phyloP scores from a whole-genome alignment of 2,797 vertebrate species.

The Muraenolepis orangiensis region DNA sequence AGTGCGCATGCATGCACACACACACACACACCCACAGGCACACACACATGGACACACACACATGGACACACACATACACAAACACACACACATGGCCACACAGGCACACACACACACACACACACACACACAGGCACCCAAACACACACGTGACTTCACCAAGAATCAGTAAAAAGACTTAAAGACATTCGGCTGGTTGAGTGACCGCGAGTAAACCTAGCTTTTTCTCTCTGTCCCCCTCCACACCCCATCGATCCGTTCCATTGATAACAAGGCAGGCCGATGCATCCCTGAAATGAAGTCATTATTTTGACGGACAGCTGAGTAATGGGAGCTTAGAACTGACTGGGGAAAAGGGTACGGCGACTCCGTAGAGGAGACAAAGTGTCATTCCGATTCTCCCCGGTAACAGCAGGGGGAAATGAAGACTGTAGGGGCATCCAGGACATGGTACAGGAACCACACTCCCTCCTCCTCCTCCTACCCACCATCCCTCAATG shows the following conservation, averaged over 20 bases:
- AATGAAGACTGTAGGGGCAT: background rate
- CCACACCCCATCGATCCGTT: slow-evolving; percentile 15
- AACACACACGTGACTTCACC: background rate
- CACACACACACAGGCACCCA: background rate
- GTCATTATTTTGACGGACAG: slow-evolving; percentile 34
- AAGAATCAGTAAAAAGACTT: slow-evolving; percentile 4
- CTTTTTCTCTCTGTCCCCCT: slow-evolving; percentile 19
- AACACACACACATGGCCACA: background rate
- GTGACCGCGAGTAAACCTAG: slow-evolving; percentile 16
- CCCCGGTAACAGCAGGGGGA: background rate
- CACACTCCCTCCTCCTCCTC: too few relatives aligned
- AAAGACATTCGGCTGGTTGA: slow-evolving; percentile 8
- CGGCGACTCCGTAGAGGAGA: slow-evolving; percentile 14
- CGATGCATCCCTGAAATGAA: slow-evolving; percentile 32
- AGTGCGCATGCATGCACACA: background rate
- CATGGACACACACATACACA: slow-evolving; percentile 3
- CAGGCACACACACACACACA: slow-evolving; percentile 3
- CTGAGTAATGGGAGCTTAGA: slow-evolving; percentile 24
- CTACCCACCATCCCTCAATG: too few relatives aligned
- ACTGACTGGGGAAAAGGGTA: slow-evolving; percentile 19
- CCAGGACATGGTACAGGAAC: background rate
- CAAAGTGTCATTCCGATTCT: background rate
- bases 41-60: slow-evolving; percentile 9
- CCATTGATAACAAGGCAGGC: slow-evolving; percentile 11
- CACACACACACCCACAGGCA: background rate